These are phyloP conservation scores for Cheilosia soror DNA, from an alignment of 2,888 invertebrate species.

Conservation along the genomic window DNA sequence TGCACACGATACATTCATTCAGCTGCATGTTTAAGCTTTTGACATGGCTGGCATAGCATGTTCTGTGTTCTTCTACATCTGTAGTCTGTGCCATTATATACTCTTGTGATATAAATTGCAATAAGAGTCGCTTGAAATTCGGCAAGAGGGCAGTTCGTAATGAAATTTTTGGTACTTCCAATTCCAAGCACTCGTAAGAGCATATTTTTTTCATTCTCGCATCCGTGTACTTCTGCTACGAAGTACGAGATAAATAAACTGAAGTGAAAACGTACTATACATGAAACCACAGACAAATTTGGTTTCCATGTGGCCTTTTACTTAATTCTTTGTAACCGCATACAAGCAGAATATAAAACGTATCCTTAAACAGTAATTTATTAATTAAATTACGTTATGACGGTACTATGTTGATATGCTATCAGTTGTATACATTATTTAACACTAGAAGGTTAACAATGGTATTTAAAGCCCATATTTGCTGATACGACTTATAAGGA, in stretches of 20 bases:
- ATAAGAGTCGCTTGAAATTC: conserved; percentile 30
- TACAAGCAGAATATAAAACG: not conserved
- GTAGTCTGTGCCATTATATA: conserved; percentile 10
- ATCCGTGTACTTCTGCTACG: conserved; percentile 6
- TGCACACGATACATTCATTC: conserved; percentile 65
- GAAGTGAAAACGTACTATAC: conserved; percentile 12
- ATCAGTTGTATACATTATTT: too few species aligned
- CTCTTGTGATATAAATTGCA: conserved; percentile 2
- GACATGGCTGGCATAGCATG: conserved; percentile 53
- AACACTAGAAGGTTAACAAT: too few species aligned
- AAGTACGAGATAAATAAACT: conserved; percentile 39
- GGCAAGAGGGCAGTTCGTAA: conserved; percentile 28
- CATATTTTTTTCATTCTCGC: conserved; percentile 5
- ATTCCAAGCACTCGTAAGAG: conserved; percentile 14
- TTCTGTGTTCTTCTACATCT: conserved; percentile 14
- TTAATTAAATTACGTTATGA: too few species aligned
- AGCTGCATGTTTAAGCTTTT: conserved; percentile 58
- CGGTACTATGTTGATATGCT: too few species aligned
- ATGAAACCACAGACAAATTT: conserved; percentile 19
- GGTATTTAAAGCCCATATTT: too few species aligned
- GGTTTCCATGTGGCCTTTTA: conserved; percentile 17
- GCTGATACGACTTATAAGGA: too few species aligned
- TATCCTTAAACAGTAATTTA: not conserved
- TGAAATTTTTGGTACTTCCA: conserved; percentile 19
- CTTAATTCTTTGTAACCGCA: conserved; percentile 8